Conservation (phyloP, 2,113 vertebrate genomes). For the Python bivittatus region DNA sequence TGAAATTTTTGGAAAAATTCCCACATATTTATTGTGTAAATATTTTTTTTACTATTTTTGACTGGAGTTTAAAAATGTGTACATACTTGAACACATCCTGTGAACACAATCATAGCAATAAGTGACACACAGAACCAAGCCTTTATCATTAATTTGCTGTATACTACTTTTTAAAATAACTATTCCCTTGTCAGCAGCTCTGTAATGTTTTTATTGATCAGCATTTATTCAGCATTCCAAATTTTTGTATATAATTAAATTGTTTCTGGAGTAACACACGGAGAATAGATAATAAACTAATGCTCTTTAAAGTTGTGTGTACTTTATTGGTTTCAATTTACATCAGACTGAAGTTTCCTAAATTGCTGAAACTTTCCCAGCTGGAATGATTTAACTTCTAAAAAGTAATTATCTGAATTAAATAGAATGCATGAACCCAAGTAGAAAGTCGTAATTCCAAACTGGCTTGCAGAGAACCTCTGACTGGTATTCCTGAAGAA, state of each 20-base stretch:
- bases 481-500: not conserved
- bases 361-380: not conserved
- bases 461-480: not conserved
- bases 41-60: conserved; percentile 77
- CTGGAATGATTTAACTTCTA: not conserved
- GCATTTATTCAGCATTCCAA: conserved; percentile 92
- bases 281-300: conserved; percentile 90
- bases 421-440: not conserved
- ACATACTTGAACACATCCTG: conserved; percentile 83
- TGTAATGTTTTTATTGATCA: conserved; percentile 77
- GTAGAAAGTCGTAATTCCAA: not conserved
- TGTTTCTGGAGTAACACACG: conserved; percentile 89
- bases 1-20: conserved; percentile 65
- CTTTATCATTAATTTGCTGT: conserved; percentile 74
- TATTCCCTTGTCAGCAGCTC: conserved; percentile 76
- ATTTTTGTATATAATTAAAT: conserved; percentile 91
- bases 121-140: conserved; percentile 80
- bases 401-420: not conserved
- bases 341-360: not conserved
- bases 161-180: conserved; percentile 72
- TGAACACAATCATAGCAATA: conserved; percentile 88
- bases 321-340: conserved; percentile 20
- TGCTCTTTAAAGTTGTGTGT: conserved; percentile 79
- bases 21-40: conserved; percentile 77
- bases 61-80: conserved; percentile 77